Evolutionary conservation across 2,888 invertebrate species (phyloP), one percentile per base, ranked within the genome.

Genomic region (Lasioglossum lativentre): DNA sequence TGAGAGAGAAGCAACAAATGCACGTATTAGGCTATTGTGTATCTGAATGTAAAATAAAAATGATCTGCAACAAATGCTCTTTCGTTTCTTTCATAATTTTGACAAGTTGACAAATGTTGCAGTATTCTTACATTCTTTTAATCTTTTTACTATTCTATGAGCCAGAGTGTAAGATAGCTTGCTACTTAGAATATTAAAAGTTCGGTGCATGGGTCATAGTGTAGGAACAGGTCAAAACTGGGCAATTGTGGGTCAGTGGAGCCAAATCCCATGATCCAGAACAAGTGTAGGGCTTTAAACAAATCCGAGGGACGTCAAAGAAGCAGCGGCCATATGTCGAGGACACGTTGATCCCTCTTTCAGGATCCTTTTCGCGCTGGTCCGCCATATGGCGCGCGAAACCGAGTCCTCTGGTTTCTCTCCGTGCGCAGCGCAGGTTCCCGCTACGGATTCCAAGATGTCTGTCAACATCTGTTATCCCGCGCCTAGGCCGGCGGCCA

Each of bases 381-480:
- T 90, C 85, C 88, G 86, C 92, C 93, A 93, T 93, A 93, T 93
- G 93, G 93, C 75, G 91, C 88, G 87, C 91, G 91, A 91, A 92
- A 91, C 86, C 88, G 66, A 90, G 89, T 76, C 78, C 71, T 75
- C 45, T 86, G 70, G 59, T 70, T 83, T 71, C 82, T 76, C 27
- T 23, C 6, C 2, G 52, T 0, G 52, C 52, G 52, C 52, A 23
- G 8, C 75, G 80, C 83, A 73, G 84, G 88, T 89, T 90, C 86
- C 82, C 82, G 83, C 30, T 75, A 78, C 85, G 87, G 89, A 92
- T 91, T 92, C 88, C 86, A 47, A 47, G 23, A 47, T 47, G 86
- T 80, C 79, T 88, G 89, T 88, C 90, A 88, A 93, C 94, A 94
- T 93, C 93, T 93, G 93, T 92, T 91, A 66, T 92, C 88, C 68